Percentiles rank a stretch among this genome's conserved stretches.
Evolutionary conservation across 2,113 vertebrate genomes (phyloP).

Genomic region (Chauna torquata): DNA sequence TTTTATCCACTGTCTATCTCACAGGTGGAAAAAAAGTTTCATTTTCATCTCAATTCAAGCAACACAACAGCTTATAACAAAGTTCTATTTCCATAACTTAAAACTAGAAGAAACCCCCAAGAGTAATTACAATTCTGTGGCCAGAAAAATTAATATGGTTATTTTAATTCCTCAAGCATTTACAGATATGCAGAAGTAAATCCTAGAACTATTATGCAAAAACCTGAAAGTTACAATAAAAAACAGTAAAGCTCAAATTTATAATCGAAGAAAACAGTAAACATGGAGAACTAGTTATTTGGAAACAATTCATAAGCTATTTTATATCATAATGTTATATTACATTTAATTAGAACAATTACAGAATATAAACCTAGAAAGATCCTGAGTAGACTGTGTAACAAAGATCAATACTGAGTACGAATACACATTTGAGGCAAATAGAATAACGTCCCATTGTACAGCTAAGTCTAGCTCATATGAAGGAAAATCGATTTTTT

Average conservation of each 20-base stretch:
- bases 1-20: neutral
- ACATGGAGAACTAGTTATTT: neutral
- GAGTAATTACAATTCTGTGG: neutral
- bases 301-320: neutral
- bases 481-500: neutral
- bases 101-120: neutral
- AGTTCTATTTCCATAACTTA: neutral
- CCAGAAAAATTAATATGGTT: neutral
- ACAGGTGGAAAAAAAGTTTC: neutral
- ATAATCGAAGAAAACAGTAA: neutral
- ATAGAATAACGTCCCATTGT: neutral
- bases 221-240: neutral
- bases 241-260: neutral
- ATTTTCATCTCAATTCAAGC: neutral
- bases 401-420: neutral
- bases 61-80: neutral
- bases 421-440: neutral
- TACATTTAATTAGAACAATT: conserved; percentile 9
- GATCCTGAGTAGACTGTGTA: neutral
- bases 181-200: neutral
- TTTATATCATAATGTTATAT: neutral
- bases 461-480: neutral
- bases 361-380: neutral
- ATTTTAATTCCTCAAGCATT: neutral
- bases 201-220: neutral